Conservation (phyloP, 2,113 vertebrate genomes). For the Ranitomeya variabilis region DNA sequence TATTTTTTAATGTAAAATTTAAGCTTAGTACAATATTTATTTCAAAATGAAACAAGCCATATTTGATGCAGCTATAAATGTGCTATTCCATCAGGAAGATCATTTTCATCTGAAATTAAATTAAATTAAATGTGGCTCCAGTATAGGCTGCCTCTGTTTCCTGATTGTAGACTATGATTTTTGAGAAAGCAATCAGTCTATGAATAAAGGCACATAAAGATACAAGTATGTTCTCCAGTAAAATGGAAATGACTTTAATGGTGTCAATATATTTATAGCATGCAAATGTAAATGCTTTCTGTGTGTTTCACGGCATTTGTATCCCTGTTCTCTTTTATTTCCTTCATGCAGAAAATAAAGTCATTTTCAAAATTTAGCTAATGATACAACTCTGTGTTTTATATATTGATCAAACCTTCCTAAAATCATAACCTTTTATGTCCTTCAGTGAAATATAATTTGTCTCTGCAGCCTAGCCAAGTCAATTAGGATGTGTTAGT, state of each 20-base stretch:
- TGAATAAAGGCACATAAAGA: conserved; percentile 38
- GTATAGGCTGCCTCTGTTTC: conserved; percentile 18
- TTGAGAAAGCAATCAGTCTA: conserved; percentile 51
- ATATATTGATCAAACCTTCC: conserved; percentile 29
- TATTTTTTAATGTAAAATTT: not conserved
- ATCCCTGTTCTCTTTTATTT: not conserved
- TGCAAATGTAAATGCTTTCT: not conserved
- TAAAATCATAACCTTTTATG: conserved; percentile 56
- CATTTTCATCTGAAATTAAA: conserved; percentile 52
- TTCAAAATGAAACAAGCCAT: not conserved
- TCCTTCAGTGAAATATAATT: conserved; percentile 52
- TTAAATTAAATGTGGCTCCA: conserved; percentile 53
- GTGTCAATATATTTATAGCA: conserved; percentile 10
- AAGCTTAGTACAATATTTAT: not conserved
- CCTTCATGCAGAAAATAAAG: not conserved
- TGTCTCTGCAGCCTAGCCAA: conserved; percentile 35
- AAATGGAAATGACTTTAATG: conserved; percentile 42
- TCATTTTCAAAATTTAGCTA: conserved; percentile 15
- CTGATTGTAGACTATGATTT: conserved; percentile 50
- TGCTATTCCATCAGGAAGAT: conserved; percentile 30
- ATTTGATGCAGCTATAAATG: not conserved
- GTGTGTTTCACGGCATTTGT: not conserved
- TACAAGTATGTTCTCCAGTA: conserved; percentile 46
- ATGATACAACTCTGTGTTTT: not conserved
- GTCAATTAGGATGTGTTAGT: conserved; percentile 51